Percentiles rank a stretch among this genome's conserved stretches.
These are phyloP conservation scores for Benitochromis conjunctus DNA, from an alignment of 2,113 vertebrate species.

Conservation along the genomic window DNA sequence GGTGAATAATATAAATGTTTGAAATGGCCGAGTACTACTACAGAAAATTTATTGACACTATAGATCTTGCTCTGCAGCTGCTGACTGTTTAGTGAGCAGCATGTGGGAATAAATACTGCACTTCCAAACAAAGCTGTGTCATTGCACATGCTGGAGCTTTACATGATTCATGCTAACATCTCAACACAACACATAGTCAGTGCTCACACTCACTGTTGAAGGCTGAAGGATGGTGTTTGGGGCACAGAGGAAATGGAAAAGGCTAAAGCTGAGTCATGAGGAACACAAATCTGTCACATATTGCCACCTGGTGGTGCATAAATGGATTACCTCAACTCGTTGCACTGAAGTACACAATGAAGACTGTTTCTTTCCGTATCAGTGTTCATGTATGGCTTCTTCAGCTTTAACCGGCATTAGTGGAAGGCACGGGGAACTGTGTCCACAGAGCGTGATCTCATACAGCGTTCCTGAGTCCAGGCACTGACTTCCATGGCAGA, in stretches of 20 bases:
- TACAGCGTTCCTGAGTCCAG: not conserved
- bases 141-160: slow-evolving; percentile 1
- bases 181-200: slow-evolving; percentile 11
- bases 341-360: not conserved
- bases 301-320: slow-evolving; percentile 55
- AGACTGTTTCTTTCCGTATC: not conserved
- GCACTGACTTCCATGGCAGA: not conserved
- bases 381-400: not conserved
- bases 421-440: not conserved
- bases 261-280: slow-evolving; percentile 42
- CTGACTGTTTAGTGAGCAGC: not conserved
- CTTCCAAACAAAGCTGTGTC: slow-evolving; percentile 4
- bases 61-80: slow-evolving; percentile 26
- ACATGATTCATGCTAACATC: slow-evolving; percentile 25
- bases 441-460: not conserved
- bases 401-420: not conserved
- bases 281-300: slow-evolving; percentile 10
- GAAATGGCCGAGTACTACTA: not conserved
- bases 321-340: not conserved
- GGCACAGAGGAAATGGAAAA: not conserved
- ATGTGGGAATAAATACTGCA: slow-evolving; percentile 2
- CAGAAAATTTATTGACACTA: slow-evolving; percentile 13
- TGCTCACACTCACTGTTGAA: not conserved
- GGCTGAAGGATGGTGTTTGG: not conserved
- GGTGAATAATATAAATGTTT: slow-evolving; percentile 14